Percentiles rank a stretch among this genome's conserved stretches.
These are phyloP conservation scores for Chaetophractus vellerosus DNA, from an alignment of 2,797 vertebrate genomes.

Conservation along the genomic window DNA sequence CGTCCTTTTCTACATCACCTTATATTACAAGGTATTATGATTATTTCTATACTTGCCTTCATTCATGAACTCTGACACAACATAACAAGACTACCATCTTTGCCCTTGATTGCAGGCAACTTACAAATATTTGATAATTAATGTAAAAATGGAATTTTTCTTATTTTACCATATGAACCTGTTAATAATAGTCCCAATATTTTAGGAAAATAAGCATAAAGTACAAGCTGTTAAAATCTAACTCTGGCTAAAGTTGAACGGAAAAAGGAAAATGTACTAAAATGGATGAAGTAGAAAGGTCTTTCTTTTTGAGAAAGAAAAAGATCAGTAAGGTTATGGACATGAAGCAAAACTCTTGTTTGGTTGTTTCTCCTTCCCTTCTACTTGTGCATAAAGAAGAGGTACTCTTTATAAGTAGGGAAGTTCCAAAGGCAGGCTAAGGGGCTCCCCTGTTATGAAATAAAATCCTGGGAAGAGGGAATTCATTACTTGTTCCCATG, in stretches of 20 bases:
- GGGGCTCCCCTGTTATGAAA: not conserved
- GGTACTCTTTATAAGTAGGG: not conserved
- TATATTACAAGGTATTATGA: not conserved
- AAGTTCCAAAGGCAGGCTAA: not conserved
- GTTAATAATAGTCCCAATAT: not conserved
- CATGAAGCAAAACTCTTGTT: not conserved
- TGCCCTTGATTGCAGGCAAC: not conserved
- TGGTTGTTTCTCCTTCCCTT: not conserved
- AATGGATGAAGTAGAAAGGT: not conserved
- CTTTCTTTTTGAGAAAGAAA: not conserved
- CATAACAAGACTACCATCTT: not conserved
- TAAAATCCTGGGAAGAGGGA: not conserved
- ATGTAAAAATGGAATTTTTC: not conserved
- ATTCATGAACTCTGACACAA: not conserved
- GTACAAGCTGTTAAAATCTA: not conserved
- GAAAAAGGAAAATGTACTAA: not conserved
- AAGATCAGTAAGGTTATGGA: not conserved
- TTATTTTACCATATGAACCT: not conserved
- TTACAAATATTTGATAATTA: not conserved
- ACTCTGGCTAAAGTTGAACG: not conserved
- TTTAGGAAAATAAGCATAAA: not conserved
- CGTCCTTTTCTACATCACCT: not conserved
- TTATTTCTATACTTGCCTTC: not conserved
- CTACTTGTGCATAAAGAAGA: not conserved
- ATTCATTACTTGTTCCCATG: rapidly evolving